Base-by-base conservation (phyloP, 2,113 vertebrate genomes). In the Todiramphus chloris region DNA sequence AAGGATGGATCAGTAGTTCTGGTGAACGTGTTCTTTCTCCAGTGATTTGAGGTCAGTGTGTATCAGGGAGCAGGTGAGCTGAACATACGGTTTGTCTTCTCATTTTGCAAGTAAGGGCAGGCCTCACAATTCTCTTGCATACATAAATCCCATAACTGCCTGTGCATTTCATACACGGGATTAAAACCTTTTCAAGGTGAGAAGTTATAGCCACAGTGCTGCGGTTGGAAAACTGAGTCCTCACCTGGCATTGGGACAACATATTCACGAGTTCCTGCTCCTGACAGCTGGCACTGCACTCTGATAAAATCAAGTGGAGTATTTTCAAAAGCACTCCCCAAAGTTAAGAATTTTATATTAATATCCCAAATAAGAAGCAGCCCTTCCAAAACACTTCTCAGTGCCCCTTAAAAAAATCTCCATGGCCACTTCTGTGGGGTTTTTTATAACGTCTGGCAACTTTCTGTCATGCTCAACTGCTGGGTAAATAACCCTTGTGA, bases 181-280 rank as follows among this genome's bases (percentile, higher is more conserved):
- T 91, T 96, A 92, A 92, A 94, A 87, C 73, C 72, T 84, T 84
- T 48, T 76, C 66, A 84, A 91, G 88, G 90, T 75, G 90, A 89
- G 80, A 95, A 78, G 37, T 44, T 75, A 66, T 50, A 96, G 89
- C 41, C 69, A 89, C 62, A 94, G 37, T 33, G 44, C 85, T 58
- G n/a, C 18, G 23, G 53, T 33, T 89, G 95, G 73, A 94, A 95
- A 93, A 83, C 56, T 93, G 88, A 90, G 27, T 82, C 66, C 89
- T 83, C 77, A 68, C 35, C 84, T 93, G 96, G 92, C 83, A 53
- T 11, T 51, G 53, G 62, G 50, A 92, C 73, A 96, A 89, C 18
- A 87, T 85, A 64, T 31, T 81, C 60, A 75, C 1, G 3, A 80
- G 55, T n/a, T 82, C 59, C 63, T 70, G 58, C 46, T 89, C 74